Base-by-base conservation (phyloP, 2,888 invertebrate genomes). In the Belgica antarctica region DNA sequence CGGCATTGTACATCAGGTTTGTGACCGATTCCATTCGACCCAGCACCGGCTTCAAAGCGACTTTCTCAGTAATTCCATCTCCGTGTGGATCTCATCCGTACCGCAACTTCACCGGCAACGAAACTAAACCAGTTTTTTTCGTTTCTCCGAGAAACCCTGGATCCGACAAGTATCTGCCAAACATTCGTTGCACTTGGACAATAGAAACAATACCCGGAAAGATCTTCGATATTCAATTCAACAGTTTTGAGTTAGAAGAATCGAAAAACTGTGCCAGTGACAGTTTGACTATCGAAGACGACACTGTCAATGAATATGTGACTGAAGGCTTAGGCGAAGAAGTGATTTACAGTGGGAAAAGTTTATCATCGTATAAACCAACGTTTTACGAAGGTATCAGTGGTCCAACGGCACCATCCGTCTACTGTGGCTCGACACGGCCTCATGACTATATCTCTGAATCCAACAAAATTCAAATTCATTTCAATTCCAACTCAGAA, bases 11-110 rank as follows among this genome's bases (percentile, higher is more conserved):
- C 77, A 76, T 94, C 47, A 82, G 86, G 73, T 85, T 93, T 72
- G 82, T 83, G 1, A 85, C 88, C 0, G 89, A 90, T 75, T 83
- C 83, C 0, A 79, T 81, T n/a, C 75, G 80, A 1, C 79, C 80
- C 25, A 86, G 86, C 66, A 80, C 84, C 17, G 92, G 92, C 28
- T 89, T 90, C 75, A 81, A 81, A 74, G 83, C 86, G 0, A 81
- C 80, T 0, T 78, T 89, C 63, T 82, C 81, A 36, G 76, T 82
- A n/a, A 74, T 83, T 3, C 75, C 75, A 83, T 85, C 84, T 1
- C 74, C 79, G 0, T 90, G 90, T 77, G 89, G 89, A 8, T 75
- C 78, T 12, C 75, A 77, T 0, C 72, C 78, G 1, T 76, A 76
- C 1, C 71, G 71, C 1, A 70, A 70, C n/a, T 70, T 70, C 12